A percentile compares a stretch with the other conserved stretches of the same genome.
These are phyloP conservation scores for Vulpes lagopus DNA, from an alignment of 2,113 vertebrate species.

Conservation along the genomic window DNA sequence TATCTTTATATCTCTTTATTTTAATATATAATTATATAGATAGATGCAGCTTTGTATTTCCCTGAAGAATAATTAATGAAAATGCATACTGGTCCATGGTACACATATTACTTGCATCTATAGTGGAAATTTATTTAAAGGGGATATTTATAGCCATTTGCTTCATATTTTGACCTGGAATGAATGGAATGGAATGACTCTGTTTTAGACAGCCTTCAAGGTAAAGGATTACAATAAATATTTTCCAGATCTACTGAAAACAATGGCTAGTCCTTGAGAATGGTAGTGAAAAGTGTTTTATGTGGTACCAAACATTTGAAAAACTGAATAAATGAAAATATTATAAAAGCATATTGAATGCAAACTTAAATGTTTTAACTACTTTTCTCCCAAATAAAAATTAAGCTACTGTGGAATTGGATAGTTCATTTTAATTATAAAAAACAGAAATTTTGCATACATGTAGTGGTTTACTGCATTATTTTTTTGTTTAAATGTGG, in stretches of 20 bases:
- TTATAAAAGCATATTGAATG: conserved; percentile 17
- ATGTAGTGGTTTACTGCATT: neutral
- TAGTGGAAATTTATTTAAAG: conserved; percentile 8
- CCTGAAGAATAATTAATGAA: neutral
- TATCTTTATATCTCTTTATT: neutral
- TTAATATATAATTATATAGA: neutral
- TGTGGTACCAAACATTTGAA: conserved; percentile 64
- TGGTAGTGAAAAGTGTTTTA: conserved; percentile 61
- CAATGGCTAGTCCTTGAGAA: conserved; percentile 77
- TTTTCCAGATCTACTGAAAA: conserved; percentile 64
- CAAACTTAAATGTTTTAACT: conserved; percentile 55
- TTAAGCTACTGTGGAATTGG: neutral
- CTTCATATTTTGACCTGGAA: conserved; percentile 60
- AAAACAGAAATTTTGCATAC: neutral
- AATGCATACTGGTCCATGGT: neutral
- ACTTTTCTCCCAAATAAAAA: conserved; percentile 61
- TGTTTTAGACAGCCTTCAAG: conserved; percentile 71
- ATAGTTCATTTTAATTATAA: conserved; percentile 45
- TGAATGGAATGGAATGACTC: conserved; percentile 64
- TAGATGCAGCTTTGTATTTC: neutral
- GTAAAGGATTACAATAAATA: conserved; percentile 76
- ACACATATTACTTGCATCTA: neutral
- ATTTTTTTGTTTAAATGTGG: conserved; percentile 32
- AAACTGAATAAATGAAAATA: conserved; percentile 64
- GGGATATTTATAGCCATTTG: conserved; percentile 38